These are phyloP conservation scores for Crotalus horridus DNA, from an alignment of 2,113 vertebrate genomes.

Conservation along the genomic window DNA sequence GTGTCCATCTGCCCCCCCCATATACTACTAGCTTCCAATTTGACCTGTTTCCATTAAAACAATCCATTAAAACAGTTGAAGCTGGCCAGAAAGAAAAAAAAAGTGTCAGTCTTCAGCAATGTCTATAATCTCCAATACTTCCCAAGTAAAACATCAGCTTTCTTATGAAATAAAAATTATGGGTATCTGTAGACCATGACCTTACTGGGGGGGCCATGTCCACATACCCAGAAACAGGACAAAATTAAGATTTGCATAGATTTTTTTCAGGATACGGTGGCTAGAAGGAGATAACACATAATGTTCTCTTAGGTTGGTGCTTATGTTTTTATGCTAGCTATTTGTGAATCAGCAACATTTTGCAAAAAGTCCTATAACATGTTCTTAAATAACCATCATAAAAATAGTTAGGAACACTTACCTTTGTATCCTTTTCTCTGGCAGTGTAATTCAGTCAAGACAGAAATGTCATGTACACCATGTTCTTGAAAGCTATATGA, in stretches of 20 bases:
- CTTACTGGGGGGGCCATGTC: neutral
- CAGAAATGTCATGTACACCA: neutral
- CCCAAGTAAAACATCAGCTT: neutral
- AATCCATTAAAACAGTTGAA: neutral
- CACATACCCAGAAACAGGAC: neutral
- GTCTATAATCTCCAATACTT: neutral
- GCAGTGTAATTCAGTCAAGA: neutral
- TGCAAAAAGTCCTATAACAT: neutral
- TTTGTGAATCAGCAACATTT: neutral
- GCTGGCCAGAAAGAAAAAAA: neutral
- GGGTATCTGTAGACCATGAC: neutral
- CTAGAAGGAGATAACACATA: neutral
- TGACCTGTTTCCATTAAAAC: neutral
- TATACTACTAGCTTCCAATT: neutral
- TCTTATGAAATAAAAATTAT: neutral
- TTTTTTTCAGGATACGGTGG: neutral
- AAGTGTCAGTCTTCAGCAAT: neutral
- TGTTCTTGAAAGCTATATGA: neutral
- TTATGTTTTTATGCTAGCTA: neutral
- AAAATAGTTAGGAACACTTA: neutral
- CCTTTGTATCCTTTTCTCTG: neutral
- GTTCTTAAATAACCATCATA: neutral
- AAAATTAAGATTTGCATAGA: neutral
- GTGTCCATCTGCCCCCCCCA: neutral
- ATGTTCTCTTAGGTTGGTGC: neutral